phyloP scores from a whole-genome alignment of 2,888 invertebrate genomes.

The Trichogramma evanescens region DNA sequence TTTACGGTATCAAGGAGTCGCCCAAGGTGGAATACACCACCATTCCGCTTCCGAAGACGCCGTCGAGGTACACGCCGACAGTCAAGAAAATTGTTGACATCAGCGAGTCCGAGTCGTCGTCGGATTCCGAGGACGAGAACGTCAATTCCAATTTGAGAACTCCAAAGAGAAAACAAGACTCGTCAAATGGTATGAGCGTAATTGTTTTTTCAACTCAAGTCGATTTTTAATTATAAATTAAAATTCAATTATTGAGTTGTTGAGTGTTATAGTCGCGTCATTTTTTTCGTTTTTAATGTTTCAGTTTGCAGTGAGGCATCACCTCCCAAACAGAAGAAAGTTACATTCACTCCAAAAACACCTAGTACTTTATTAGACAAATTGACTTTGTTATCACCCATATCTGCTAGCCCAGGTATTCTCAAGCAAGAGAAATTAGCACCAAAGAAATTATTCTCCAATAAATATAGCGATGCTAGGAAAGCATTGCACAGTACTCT shows the following conservation, averaged over 20 bases:
- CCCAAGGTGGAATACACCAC: conserved; percentile 32
- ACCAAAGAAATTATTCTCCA: conserved; percentile 33
- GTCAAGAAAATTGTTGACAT: conserved; percentile 40
- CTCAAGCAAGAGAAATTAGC: conserved; percentile 22
- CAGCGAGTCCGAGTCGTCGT: conserved; percentile 40
- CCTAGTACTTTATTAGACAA: conserved; percentile 34
- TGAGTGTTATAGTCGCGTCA: background rate
- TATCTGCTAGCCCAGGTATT: conserved; percentile 1
- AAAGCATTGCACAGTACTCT: conserved; percentile 51
- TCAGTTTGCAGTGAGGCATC: conserved; percentile 27
- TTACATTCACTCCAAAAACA: conserved; percentile 26
- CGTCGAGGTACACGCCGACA: conserved; percentile 30
- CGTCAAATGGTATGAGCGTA: background rate
- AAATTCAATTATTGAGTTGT: background rate
- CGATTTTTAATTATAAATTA: background rate
- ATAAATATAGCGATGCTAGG: conserved; percentile 44
- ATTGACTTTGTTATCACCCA: conserved; percentile 28
- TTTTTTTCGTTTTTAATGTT: conserved; percentile 16
- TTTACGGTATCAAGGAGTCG: conserved; percentile 33
- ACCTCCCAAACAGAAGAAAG: conserved; percentile 31
- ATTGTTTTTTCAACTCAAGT: background rate
- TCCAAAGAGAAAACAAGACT: conserved; percentile 3
- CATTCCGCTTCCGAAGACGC: conserved; percentile 29
- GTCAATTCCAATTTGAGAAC: conserved; percentile 4
- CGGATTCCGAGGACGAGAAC: conserved; percentile 37